Evolutionary conservation across 2,888 invertebrate species (phyloP).

Genomic region (Agonopterix subpropinquella): DNA sequence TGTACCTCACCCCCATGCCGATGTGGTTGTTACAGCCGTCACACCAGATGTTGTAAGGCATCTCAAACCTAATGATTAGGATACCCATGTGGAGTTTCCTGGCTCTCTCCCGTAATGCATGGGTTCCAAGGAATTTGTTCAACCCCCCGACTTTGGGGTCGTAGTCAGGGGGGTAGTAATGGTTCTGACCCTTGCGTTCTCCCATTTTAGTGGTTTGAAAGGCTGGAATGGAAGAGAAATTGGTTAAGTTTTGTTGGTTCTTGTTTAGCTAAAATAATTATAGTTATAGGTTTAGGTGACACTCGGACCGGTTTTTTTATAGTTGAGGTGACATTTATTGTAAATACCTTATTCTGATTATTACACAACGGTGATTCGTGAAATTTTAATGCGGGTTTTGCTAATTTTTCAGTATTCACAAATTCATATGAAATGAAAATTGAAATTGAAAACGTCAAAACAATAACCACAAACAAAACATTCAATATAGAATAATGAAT

Average conservation of each 20-base stretch:
- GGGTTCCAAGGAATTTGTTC: constrained; percentile 95
- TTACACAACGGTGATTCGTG: too few species aligned
- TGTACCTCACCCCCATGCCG: constrained; percentile 99
- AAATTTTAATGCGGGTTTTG: too few species aligned
- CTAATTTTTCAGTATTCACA: too few species aligned
- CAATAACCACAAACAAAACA: too few species aligned
- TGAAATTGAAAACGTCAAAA: too few species aligned
- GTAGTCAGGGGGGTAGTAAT: constrained; percentile 99
- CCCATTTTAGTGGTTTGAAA: constrained; percentile 81
- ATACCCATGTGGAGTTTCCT: constrained; percentile 97
- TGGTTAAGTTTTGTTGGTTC: not conserved
- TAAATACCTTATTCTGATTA: too few species aligned
- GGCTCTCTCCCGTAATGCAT: constrained; percentile 96
- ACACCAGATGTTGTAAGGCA: constrained; percentile 99
- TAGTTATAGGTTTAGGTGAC: too few species aligned
- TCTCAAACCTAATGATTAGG: constrained; percentile 97
- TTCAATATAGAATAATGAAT: too few species aligned
- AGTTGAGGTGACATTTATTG: too few species aligned
- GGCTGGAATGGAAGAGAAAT: not conserved
- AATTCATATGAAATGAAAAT: too few species aligned
- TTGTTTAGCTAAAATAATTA: too few species aligned
- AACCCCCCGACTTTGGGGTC: constrained; percentile 96
- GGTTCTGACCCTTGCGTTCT: constrained; percentile 98
- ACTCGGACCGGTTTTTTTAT: too few species aligned
- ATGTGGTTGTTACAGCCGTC: constrained; percentile 98